Evolutionary conservation across 23 tunicate genomes (phyloP).

Genomic region (Halocynthia aurantium): DNA sequence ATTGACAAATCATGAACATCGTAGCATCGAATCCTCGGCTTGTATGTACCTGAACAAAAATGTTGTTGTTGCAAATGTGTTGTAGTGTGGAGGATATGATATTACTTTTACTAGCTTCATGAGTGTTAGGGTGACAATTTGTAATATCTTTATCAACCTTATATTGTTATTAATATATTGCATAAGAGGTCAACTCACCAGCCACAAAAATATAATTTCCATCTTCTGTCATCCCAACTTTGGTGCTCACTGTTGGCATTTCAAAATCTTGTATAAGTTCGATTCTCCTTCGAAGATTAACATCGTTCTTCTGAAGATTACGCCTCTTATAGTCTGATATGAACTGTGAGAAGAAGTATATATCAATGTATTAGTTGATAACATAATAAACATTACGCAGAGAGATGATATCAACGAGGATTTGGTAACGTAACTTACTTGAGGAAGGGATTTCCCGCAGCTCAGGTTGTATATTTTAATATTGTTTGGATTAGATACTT

Average conservation of each 20-base stretch:
- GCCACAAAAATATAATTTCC: slow-evolving; percentile 85
- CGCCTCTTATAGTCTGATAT: slow-evolving; percentile 55
- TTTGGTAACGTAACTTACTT: slow-evolving; percentile 21
- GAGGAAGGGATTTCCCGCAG: slow-evolving; percentile 79
- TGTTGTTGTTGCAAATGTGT: neutral
- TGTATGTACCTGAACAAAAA: slow-evolving; percentile 60
- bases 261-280: slow-evolving; percentile 95
- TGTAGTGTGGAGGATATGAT: too few relatives aligned
- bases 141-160: neutral
- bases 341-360: slow-evolving; percentile 27
- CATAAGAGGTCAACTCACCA: slow-evolving; percentile 22
- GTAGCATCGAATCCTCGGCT: slow-evolving; percentile 87
- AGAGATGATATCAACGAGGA: neutral
- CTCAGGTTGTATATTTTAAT: slow-evolving; percentile 84
- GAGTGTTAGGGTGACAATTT: neutral
- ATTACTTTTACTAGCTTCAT: neutral
- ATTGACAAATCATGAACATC: slow-evolving; percentile 84
- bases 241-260: slow-evolving; percentile 92
- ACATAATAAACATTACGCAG: neutral
- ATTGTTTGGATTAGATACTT: slow-evolving; percentile 81
- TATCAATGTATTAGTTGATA: neutral
- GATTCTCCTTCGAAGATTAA: slow-evolving; percentile 64
- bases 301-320: slow-evolving; percentile 66
- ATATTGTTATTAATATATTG: neutral
- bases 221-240: slow-evolving; percentile 64